Conservation (phyloP, 2,113 vertebrate genomes). For the Caracal caracal region DNA sequence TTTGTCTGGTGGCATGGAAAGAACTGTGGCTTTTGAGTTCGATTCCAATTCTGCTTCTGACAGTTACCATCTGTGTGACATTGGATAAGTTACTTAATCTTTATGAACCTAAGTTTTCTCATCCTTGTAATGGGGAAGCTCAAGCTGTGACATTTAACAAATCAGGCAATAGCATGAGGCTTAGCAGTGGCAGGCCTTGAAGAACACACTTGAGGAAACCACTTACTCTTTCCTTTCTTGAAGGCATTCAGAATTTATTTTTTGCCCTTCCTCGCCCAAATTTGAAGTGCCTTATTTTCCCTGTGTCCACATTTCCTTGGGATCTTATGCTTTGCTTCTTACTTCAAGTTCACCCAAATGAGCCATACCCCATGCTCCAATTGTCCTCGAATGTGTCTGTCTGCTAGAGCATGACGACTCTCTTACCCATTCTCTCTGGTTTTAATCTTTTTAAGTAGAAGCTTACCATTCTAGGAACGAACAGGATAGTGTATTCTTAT, state of each 20-base stretch:
- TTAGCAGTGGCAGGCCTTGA: not conserved
- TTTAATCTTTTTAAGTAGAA: not conserved
- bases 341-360: slow-evolving; percentile 28
- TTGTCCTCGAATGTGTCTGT: not conserved
- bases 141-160: not conserved
- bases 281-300: not conserved
- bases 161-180: not conserved
- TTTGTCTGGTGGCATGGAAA: not conserved
- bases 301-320: not conserved
- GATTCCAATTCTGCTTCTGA: slow-evolving; percentile 1
- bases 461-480: not conserved
- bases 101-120: not conserved
- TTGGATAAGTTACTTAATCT: not conserved
- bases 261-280: slow-evolving; percentile 8
- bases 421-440: not conserved
- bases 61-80: not conserved
- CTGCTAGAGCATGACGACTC: not conserved
- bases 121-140: not conserved
- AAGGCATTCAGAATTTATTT: not conserved
- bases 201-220: not conserved
- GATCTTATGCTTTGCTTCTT: not conserved
- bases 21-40: not conserved
- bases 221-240: not conserved
- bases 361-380: not conserved
- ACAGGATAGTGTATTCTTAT: not conserved